Percentiles rank a stretch among this genome's conserved stretches.
Evolutionary conservation across 2,113 vertebrate species (phyloP).

Genomic region (Nycticorax nycticorax): DNA sequence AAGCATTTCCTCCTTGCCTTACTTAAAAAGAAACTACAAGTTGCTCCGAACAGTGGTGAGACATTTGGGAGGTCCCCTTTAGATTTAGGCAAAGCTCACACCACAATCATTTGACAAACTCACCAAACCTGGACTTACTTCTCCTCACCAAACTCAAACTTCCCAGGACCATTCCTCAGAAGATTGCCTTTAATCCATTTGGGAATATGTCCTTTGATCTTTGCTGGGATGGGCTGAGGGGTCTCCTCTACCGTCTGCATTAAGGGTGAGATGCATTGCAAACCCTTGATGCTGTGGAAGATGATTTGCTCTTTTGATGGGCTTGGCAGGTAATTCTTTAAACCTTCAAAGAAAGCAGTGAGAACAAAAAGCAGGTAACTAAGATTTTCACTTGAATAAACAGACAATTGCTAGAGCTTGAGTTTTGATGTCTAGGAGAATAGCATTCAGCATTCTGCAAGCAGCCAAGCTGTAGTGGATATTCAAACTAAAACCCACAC

Average conservation of each 20-base stretch:
- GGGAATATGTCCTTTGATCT: constrained; percentile 82
- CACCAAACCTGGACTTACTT: constrained; percentile 75
- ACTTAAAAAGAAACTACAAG: not conserved
- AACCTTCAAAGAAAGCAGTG: constrained; percentile 37
- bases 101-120: not conserved
- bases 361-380: not conserved
- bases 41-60: not conserved
- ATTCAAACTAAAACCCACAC: not conserved
- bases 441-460: not conserved
- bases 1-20: not conserved
- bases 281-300: constrained; percentile 47
- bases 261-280: constrained; percentile 80
- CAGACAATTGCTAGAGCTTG: not conserved
- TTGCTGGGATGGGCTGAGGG: constrained; percentile 72
- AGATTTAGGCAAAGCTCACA: not conserved
- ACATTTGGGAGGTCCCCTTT: not conserved
- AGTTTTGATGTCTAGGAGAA: not conserved
- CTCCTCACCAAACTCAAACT: constrained; percentile 91
- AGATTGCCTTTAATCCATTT: constrained; percentile 87
- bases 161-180: constrained; percentile 90
- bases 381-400: not conserved
- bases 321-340: constrained; percentile 12
- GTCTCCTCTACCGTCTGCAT: constrained; percentile 81
- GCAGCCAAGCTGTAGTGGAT: not conserved
- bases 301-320: constrained; percentile 16